Base-by-base conservation (phyloP, 2,888 invertebrate species). In the Drosophila melanosoma region DNA sequence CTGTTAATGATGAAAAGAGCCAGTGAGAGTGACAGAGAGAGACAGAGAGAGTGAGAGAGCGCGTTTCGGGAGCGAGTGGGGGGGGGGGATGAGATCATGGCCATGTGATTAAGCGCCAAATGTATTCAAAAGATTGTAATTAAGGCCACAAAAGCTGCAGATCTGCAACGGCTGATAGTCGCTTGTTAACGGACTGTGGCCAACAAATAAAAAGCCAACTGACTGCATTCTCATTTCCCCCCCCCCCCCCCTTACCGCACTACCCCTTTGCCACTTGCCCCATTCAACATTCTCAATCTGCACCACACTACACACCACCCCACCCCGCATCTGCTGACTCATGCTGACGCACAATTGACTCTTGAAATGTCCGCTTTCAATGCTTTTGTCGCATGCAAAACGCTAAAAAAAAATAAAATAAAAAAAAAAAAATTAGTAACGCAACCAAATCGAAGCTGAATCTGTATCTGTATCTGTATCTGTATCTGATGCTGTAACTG, bases 91-190 rank as follows among this genome's bases (percentile, higher is more conserved):
- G 69, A 75, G 87, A 88, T 86, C 82, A 87, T 75, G 83, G 88
- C 80, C 88, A 74, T 83, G 84, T 88, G 87, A 88, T 88, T 88
- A 90, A 88, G 87, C 87, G 87, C 83, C 89, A 90, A 88, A 88
- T 83, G 90, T 88, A 90, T 90, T 88, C 88, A 88, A 90, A 88
- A 90, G 90, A 88, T 88, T 84, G 86, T 90, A 88, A 88, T 88
- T 88, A 88, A 90, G 87, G 87, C 84, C 90, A 87, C 90, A 87
- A 87, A 82, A 69, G 85, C 85, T 83, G 88, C 75, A 88, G 85
- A 85, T 85, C 87, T 85, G 89, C 83, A 88, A 71, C 61, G 70
- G 65, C 81, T 86, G 87, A 88, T 85, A 88, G 79, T 74, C 77
- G 82, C 89, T 85, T 85, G 84, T 85, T 85, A 85, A 81, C 88